phyloP scores from a whole-genome alignment of 2,888 invertebrate species.

The Orchesellides sinensis region DNA sequence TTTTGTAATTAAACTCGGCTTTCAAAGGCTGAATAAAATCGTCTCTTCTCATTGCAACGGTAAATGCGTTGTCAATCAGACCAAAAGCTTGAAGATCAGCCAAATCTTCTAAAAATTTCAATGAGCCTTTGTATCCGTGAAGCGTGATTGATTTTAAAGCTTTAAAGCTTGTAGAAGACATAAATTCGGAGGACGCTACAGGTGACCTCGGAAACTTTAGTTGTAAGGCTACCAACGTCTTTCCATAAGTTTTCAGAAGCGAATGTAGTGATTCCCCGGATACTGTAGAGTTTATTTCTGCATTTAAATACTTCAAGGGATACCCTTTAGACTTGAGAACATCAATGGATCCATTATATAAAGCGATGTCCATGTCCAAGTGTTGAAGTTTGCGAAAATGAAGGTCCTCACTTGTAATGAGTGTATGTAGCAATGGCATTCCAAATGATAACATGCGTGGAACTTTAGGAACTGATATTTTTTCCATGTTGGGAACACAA shows the following conservation, averaged over 20 bases:
- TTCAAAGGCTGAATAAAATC: conserved; percentile 4
- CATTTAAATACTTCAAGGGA: conserved; percentile 49
- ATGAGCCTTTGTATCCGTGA: conserved; percentile 46
- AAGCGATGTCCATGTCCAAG: conserved; percentile 54
- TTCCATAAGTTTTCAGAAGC: conserved; percentile 35
- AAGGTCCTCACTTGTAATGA: conserved; percentile 43
- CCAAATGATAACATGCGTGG: conserved; percentile 58
- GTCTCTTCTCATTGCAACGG: conserved; percentile 15
- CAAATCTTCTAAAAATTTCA: conserved; percentile 35
- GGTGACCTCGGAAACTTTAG: conserved; percentile 47
- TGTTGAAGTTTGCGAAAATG: conserved; percentile 27
- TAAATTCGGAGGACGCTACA: conserved; percentile 35
- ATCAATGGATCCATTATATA: conserved; percentile 48
- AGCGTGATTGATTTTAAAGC: conserved; percentile 36
- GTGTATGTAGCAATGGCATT: conserved; percentile 50
- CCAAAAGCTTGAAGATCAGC: conserved; percentile 19
- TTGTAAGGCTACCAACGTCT: conserved; percentile 27
- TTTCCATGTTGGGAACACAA: conserved; percentile 49
- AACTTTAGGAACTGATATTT: conserved; percentile 57
- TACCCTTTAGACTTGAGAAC: conserved; percentile 41
- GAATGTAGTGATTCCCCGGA: conserved; percentile 50
- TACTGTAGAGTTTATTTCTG: conserved; percentile 56
- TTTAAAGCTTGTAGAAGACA: conserved; percentile 27
- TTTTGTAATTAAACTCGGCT: conserved; percentile 28
- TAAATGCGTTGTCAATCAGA: conserved; percentile 49